A percentile compares a stretch with the other conserved stretches of the same genome.
Evolutionary conservation across 1,140 invertebrate genomes (phyloP).

Genomic region (Microplitis demolitor): DNA sequence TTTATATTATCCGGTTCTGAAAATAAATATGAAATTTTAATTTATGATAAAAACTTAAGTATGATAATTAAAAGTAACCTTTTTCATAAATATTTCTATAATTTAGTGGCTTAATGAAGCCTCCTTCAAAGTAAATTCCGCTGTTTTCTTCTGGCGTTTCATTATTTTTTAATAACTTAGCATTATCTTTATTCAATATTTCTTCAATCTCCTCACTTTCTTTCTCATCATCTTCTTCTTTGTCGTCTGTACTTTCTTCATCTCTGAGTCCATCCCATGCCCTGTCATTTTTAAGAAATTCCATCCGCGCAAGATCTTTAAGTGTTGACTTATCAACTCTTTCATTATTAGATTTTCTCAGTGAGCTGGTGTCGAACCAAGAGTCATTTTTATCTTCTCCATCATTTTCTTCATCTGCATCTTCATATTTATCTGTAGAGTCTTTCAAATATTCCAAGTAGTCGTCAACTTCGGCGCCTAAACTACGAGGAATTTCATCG

Average conservation of each 20-base stretch:
- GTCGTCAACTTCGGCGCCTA: neutral
- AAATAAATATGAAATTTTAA: constrained; percentile 5
- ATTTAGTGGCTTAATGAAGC: constrained; percentile 58
- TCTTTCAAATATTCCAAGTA: constrained; percentile 15
- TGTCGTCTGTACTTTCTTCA: constrained; percentile 35
- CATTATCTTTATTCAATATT: constrained; percentile 18
- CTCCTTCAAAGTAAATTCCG: constrained; percentile 69
- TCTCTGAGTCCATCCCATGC: constrained; percentile 25
- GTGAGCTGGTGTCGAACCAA: neutral
- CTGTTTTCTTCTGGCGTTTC: constrained; percentile 39
- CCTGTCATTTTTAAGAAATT: constrained; percentile 35
- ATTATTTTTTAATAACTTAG: constrained; percentile 33
- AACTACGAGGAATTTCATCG: neutral
- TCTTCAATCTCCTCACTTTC: neutral
- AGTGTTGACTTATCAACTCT: neutral
- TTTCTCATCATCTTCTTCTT: constrained; percentile 19
- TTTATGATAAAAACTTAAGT: neutral
- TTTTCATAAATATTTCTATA: constrained; percentile 13
- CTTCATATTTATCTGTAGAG: neutral
- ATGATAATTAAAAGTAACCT: constrained; percentile 2
- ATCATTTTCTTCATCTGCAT: neutral
- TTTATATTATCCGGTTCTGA: constrained; percentile 22
- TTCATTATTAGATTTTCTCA: neutral
- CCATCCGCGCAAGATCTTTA: constrained; percentile 12
- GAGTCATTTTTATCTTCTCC: neutral